Evolutionary conservation across 2,113 vertebrate species (phyloP), one percentile per base, ranked within the genome.

Genomic region (Rhinichthys klamathensis): DNA sequence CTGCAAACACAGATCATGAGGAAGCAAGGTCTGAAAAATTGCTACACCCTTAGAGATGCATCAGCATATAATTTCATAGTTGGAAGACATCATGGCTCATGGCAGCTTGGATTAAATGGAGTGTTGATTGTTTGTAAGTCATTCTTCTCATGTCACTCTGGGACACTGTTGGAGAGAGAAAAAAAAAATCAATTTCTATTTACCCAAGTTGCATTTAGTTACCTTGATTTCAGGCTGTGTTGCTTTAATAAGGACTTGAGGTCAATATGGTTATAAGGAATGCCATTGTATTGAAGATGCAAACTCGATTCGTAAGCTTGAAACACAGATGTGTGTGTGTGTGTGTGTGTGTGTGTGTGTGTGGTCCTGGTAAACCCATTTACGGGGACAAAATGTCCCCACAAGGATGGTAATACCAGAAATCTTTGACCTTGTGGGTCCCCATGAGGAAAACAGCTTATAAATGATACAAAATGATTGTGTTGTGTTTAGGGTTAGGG

Each of bases 1-100:
- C 61, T 86, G 90, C 85, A 88, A 89, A 92, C 87, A 88, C 85
- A 84, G 89, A 87, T 91, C 88, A 84, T 86, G 87, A 74, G 84
- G 83, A 90, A 89, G 83, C 79, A 18, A 72, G 30, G 51, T 70
- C 88, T 83, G 65, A 90, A 87, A 86, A 91, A 89, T 78, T 69
- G 73, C 86, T 85, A 44, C 58, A 84, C 84, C 85, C 69, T 89
- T 84, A 87, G 49, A 89, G 88, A 81, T 65, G 72, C 65, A 30
- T 89, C 76, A 73, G 60, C 69, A 85, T 65, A n/a, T 8, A 35
- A 72, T 85, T 91, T 82, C 84, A 76, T 87, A 23, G 78, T 85
- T 89, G 80, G 89, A 92, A 89, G 84, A 85, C 84, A 89, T 86
- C 69, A 15, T 38, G 18, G 11, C 82, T 88, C 35, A 76, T 83